phyloP scores from a whole-genome alignment of 2,797 vertebrate species.

The Notamacropus eugenii region DNA sequence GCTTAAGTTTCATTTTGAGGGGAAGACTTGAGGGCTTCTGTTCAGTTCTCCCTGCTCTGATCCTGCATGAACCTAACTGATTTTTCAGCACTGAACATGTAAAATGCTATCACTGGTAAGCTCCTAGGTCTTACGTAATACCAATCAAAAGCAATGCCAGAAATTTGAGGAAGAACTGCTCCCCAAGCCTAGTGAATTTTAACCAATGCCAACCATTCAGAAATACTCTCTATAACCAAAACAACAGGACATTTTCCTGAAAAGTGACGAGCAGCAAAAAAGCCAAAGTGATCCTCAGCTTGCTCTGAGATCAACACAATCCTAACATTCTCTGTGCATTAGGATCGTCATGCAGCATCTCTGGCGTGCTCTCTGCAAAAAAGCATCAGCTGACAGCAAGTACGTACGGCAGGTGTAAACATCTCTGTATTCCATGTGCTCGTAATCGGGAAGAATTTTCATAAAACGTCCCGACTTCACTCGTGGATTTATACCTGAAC shows the following conservation, averaged over 20 bases:
- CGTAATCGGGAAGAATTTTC: conserved; percentile 97
- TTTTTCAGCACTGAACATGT: neutral
- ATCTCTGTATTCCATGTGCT: conserved; percentile 95
- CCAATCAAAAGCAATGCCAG: neutral
- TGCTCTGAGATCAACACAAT: neutral
- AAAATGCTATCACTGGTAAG: neutral
- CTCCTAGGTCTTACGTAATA: neutral
- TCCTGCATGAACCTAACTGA: neutral
- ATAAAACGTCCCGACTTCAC: conserved; percentile 96
- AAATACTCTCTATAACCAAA: neutral
- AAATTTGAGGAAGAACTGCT: neutral
- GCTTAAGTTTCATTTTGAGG: neutral
- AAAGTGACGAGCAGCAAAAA: neutral
- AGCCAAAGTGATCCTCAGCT: neutral
- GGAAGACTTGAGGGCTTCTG: neutral
- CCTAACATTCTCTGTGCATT: neutral
- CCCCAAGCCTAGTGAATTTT: no score
- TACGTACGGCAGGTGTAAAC: conserved; percentile 93
- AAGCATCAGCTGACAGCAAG: conserved; percentile 74
- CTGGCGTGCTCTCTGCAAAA: conserved; percentile 68
- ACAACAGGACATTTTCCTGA: neutral
- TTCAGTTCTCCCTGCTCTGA: neutral
- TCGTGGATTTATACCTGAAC: conserved; percentile 94
- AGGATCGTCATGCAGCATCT: conserved; percentile 77
- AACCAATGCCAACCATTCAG: neutral